Conservation (phyloP, 2,113 vertebrate genomes). For the Podarcis muralis region DNA sequence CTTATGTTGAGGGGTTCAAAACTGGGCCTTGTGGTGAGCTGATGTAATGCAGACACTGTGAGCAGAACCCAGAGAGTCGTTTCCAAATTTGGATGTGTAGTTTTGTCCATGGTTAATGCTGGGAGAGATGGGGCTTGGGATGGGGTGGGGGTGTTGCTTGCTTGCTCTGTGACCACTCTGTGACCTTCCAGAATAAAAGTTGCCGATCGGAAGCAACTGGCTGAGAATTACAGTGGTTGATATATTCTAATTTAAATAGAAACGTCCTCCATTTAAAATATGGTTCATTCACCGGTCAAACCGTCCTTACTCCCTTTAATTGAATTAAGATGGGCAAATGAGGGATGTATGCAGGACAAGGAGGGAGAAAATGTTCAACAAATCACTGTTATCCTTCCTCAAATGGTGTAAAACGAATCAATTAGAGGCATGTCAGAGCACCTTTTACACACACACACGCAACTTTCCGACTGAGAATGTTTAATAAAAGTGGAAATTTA, state of each 20-base stretch:
- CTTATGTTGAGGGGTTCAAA: too few relatives aligned
- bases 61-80: background rate
- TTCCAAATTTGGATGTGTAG: constrained; percentile 39
- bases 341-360: constrained; percentile 86
- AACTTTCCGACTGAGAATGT: constrained; percentile 55
- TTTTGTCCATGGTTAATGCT: constrained; percentile 64
- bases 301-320: constrained; percentile 95
- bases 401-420: constrained; percentile 82
- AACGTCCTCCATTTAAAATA: constrained; percentile 89
- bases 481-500: constrained; percentile 69
- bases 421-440: constrained; percentile 76
- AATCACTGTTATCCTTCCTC: constrained; percentile 74
- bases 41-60: background rate
- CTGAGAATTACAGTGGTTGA: constrained; percentile 85
- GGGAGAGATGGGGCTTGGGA: too few relatives aligned
- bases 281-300: constrained; percentile 95
- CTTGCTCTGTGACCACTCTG: constrained; percentile 74
- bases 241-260: constrained; percentile 83
- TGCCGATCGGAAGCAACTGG: constrained; percentile 80
- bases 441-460: constrained; percentile 68
- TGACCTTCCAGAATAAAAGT: constrained; percentile 82
- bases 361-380: constrained; percentile 74
- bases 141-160: background rate
- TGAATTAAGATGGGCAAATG: constrained; percentile 98
- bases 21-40: background rate